phyloP scores from a whole-genome alignment of 1,140 invertebrate species.

The Lasioglossum albipes region DNA sequence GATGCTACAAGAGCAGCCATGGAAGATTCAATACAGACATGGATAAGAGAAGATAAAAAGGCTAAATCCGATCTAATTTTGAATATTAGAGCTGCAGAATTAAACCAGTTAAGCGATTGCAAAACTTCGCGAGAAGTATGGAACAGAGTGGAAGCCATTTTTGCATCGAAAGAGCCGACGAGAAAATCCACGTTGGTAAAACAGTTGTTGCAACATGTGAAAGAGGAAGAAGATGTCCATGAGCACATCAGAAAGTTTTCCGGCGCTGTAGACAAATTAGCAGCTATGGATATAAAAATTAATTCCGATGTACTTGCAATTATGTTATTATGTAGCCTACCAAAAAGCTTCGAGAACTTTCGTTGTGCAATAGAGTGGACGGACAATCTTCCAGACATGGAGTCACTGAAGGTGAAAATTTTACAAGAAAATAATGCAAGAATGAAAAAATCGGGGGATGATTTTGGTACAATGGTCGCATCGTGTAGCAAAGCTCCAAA shows the following conservation, averaged over 20 bases:
- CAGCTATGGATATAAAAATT: no score
- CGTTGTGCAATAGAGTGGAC: not conserved
- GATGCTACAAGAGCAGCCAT: no score
- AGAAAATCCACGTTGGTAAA: constrained; percentile 12
- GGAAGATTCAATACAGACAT: not conserved
- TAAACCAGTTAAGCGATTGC: constrained; percentile 6
- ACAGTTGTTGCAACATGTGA: no score
- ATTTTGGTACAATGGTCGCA: no score
- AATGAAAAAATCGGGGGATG: no score
- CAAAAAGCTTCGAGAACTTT: not conserved
- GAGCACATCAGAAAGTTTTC: no score
- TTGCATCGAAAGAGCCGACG: constrained; percentile 46
- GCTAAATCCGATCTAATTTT: constrained; percentile 18
- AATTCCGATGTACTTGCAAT: no score
- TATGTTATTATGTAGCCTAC: not conserved
- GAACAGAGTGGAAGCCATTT: not conserved
- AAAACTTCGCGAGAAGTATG: not conserved
- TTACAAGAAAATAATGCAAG: not conserved
- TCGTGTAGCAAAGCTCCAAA: no score
- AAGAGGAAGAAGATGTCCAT: no score
- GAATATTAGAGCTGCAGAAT: not conserved
- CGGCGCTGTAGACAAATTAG: no score
- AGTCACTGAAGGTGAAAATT: not conserved
- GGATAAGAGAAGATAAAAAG: constrained; percentile 9
- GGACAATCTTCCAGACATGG: no score